Conservation (phyloP, 2,797 vertebrate species). For the Nasua narica region DNA sequence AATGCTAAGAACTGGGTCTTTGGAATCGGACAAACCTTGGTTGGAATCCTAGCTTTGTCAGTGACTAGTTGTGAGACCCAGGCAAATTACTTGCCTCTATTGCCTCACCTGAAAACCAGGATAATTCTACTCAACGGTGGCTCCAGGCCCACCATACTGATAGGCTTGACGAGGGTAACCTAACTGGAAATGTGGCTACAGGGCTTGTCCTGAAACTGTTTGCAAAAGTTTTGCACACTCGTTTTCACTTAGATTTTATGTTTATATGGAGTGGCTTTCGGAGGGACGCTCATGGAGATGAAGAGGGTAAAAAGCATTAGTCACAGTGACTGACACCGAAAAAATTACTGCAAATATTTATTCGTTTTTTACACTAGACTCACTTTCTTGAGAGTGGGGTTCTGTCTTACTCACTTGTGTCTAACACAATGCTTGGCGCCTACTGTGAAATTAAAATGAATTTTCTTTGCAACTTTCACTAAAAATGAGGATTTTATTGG, state of each 20-base stretch:
- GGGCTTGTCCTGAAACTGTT: neutral
- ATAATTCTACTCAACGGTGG: neutral
- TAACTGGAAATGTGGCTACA: neutral
- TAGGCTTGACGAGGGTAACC: neutral
- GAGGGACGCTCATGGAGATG: neutral
- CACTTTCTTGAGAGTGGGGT: neutral
- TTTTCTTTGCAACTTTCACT: neutral
- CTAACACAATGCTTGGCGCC: neutral
- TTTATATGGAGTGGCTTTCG: neutral
- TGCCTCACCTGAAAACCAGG: neutral
- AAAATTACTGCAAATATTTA: neutral
- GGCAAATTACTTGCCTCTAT: neutral
- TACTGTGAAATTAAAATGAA: neutral
- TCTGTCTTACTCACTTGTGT: neutral
- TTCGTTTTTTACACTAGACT: neutral
- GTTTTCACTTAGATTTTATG: neutral
- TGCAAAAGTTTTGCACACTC: neutral
- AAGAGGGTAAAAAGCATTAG: neutral
- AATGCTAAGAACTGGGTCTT: neutral
- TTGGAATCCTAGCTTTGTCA: neutral
- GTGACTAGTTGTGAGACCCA: neutral
- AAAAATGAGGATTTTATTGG: neutral
- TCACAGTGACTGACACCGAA: neutral
- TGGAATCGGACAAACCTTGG: neutral
- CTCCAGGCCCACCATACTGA: neutral